Conservation (phyloP, 2,113 vertebrate species). For the Nycticorax nycticorax region DNA sequence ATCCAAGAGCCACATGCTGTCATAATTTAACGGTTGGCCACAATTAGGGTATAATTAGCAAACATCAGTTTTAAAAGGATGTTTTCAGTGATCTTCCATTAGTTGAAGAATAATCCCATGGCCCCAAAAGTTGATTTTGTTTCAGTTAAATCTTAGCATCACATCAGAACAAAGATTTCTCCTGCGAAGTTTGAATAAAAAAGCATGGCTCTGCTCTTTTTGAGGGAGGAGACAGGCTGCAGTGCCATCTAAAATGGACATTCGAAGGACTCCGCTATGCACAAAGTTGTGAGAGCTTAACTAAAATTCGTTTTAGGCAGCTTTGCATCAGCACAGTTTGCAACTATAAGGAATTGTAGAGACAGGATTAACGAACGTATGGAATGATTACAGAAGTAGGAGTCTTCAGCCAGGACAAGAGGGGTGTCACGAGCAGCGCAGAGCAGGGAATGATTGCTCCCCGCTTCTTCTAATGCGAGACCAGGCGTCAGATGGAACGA, state of each 20-base stretch:
- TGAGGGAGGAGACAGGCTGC: neutral
- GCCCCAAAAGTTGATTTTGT: rapidly evolving
- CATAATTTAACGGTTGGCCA: rapidly evolving
- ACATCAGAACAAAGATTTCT: neutral
- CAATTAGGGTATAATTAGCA: neutral
- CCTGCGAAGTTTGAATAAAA: neutral
- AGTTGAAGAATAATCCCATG: neutral
- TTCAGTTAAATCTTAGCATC: rapidly evolving
- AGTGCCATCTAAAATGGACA: neutral
- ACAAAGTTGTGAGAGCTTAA: neutral
- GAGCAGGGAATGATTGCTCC: neutral
- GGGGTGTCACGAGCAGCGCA: neutral
- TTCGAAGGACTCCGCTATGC: neutral
- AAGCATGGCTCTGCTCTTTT: neutral
- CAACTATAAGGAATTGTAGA: neutral
- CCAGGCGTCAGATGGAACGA: neutral
- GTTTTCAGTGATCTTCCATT: neutral
- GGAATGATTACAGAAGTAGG: neutral
- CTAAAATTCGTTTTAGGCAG: neutral
- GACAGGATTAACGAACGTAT: neutral
- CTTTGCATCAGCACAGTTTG: rapidly evolving
- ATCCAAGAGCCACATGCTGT: neutral
- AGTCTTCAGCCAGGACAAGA: neutral
- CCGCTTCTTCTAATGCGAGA: neutral
- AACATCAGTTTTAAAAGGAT: neutral